Percentiles rank a stretch among this genome's conserved stretches.
Evolutionary conservation across 1,140 invertebrate genomes (phyloP).

Genomic region (Alviniconcha marisindica): DNA sequence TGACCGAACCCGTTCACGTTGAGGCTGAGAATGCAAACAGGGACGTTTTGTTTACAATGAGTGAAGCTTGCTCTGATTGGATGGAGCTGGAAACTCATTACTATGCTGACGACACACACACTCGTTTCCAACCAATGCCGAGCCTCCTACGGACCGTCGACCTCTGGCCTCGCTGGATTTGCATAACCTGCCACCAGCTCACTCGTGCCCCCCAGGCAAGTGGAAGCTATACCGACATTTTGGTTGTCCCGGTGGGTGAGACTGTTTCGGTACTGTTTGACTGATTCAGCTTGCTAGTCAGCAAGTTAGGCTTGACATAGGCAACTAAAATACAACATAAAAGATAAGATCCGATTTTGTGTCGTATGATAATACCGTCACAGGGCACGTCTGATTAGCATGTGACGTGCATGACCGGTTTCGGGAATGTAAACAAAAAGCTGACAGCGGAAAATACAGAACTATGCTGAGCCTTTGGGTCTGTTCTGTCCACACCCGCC

Average conservation of each 20-base stretch:
- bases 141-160: not conserved
- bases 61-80: conserved; percentile 33
- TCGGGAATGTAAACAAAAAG: not conserved
- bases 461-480: no score
- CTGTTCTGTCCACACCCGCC: no score
- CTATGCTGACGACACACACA: conserved; percentile 29
- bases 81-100: conserved; percentile 14
- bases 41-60: conserved; percentile 34
- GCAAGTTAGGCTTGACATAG: not conserved
- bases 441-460: no score
- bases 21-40: conserved; percentile 38
- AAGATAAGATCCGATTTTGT: no score
- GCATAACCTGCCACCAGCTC: no score
- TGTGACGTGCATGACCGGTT: not conserved
- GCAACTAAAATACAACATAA: no score
- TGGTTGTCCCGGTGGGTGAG: not conserved
- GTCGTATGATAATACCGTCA: not conserved
- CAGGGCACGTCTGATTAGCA: not conserved
- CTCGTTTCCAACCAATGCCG: conserved; percentile 13
- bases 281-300: no score
- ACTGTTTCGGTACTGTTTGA: not conserved
- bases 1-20: conserved; percentile 37
- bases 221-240: not conserved
- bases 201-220: no score
- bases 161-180: no score